These are phyloP conservation scores for Tenebrosternarchus preto DNA, from an alignment of 2,113 vertebrate species.

Conservation along the genomic window DNA sequence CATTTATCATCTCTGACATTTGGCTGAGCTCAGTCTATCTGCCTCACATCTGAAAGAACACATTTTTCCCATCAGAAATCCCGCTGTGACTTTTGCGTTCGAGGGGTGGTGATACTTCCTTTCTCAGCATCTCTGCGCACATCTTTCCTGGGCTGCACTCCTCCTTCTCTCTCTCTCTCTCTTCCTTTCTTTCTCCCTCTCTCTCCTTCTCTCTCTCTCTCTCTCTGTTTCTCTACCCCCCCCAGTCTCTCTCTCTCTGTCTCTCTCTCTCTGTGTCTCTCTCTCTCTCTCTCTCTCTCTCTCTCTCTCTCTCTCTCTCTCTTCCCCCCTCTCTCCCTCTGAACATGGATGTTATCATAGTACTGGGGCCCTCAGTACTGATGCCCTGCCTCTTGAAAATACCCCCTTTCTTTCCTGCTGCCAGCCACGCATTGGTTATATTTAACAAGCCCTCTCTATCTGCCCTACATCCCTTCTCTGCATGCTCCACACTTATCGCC, in stretches of 20 bases:
- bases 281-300: conserved; percentile 16
- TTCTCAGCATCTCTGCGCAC: conserved; percentile 62
- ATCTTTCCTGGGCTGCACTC: conserved; percentile 60
- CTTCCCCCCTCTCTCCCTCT: conserved; percentile 37
- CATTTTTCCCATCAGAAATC: conserved; percentile 80
- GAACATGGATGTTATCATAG: conserved; percentile 73
- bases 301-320: conserved; percentile 9
- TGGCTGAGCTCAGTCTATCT: conserved; percentile 75
- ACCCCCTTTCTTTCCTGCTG: conserved; percentile 73
- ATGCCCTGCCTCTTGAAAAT: conserved; percentile 78
- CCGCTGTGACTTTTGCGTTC: conserved; percentile 73
- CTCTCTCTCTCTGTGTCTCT: neutral
- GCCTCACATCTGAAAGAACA: conserved; percentile 78
- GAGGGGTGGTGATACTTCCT: conserved; percentile 68
- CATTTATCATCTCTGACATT: conserved; percentile 82
- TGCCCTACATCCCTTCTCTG: conserved; percentile 66
- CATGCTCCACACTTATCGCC: conserved; percentile 72
- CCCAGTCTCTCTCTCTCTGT: no score
- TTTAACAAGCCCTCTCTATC: conserved; percentile 74
- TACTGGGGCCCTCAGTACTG: conserved; percentile 71
- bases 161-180: conserved; percentile 11
- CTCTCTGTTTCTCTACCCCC: conserved; percentile 5
- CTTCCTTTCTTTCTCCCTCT: conserved; percentile 14
- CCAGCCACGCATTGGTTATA: conserved; percentile 74
- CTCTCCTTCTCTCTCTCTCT: conserved; percentile 27